phyloP scores from a whole-genome alignment of 1,140 invertebrate genomes.

The Halictus rubicundus region DNA sequence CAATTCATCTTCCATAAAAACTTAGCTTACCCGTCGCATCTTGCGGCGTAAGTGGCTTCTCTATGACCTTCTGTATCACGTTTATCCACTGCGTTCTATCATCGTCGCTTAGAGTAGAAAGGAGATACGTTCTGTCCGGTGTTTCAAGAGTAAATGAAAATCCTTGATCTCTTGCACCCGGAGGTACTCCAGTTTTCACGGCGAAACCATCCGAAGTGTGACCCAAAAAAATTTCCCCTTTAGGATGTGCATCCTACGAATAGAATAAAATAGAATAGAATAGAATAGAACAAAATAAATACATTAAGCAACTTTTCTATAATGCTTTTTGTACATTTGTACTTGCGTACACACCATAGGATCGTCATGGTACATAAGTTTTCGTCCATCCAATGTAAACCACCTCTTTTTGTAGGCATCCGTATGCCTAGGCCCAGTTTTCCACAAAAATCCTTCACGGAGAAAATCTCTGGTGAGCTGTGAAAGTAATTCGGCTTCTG shows the following conservation, averaged over 20 bases:
- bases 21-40: conserved; percentile 90
- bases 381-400: conserved; percentile 94
- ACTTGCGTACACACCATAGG: conserved; percentile 81
- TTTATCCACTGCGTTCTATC: conserved; percentile 91
- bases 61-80: conserved; percentile 88
- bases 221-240: conserved; percentile 94
- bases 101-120: conserved; percentile 90
- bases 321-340: conserved; percentile 6
- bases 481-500: conserved; percentile 87
- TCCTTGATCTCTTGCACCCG: conserved; percentile 87
- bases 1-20: conserved; percentile 51
- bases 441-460: conserved; percentile 93
- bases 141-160: conserved; percentile 94
- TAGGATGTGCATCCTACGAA: conserved; percentile 89
- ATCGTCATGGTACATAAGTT: conserved; percentile 95
- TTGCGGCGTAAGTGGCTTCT: conserved; percentile 88
- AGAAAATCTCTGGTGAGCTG: conserved; percentile 90
- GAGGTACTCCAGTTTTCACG: conserved; percentile 83
- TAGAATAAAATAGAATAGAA: conserved; percentile 6
- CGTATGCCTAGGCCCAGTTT: conserved; percentile 90
- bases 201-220: conserved; percentile 88
- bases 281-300: conserved; percentile 1
- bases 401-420: conserved; percentile 92
- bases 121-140: conserved; percentile 89
- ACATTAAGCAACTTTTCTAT: conserved; percentile 4